Evolutionary conservation across 2,888 invertebrate species (phyloP), one percentile per base, ranked within the genome.

Genomic region (Caradrina kadenii): DNA sequence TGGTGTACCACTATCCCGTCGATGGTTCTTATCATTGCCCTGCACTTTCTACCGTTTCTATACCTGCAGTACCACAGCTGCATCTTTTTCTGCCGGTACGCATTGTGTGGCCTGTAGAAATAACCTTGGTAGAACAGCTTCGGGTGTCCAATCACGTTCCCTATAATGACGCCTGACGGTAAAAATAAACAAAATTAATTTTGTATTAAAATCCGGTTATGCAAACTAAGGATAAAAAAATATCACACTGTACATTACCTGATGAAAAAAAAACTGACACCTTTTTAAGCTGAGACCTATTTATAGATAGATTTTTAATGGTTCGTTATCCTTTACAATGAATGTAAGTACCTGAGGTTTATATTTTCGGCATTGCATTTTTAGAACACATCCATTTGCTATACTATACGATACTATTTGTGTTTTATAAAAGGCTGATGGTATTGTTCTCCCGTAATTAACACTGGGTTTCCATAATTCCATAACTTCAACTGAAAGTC

Each of bases 31-130:
- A 79, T 76, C 83, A 77, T 73, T 6, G 65, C 73, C 15, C 35
- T 79, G 69, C 83, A 83, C 10, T 81, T 81, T 0, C 72, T 76
- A 15, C 81, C 71, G 22, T 69, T 83, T 60, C 90, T 81, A 48
- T 84, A 83, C 15, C 81, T 86, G 76, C 92, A 92, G 81, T 92
- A 92, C 92, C 92, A 92, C 0, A 91, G 76, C 69, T 91, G 92
- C n/a, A 83, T 49, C 31, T 74, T 79, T 1, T 79, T 83, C n/a
- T 87, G 79, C 0, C 91, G 81, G 67, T 91, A 89, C 0, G 91
- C 92, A 73, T 92, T 92, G 70, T 92, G 91, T 0, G 90, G 91
- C 15, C 89, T 80, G 76, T 88, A 92, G 42, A 89, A 73, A 63
- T 83, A 89, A 0, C 90, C 92, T 59, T 86, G 78, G 76, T 87